Evolutionary conservation across 2,797 vertebrate species (phyloP), one percentile per base, ranked within the genome.

Genomic region (Buceros bicornis): DNA sequence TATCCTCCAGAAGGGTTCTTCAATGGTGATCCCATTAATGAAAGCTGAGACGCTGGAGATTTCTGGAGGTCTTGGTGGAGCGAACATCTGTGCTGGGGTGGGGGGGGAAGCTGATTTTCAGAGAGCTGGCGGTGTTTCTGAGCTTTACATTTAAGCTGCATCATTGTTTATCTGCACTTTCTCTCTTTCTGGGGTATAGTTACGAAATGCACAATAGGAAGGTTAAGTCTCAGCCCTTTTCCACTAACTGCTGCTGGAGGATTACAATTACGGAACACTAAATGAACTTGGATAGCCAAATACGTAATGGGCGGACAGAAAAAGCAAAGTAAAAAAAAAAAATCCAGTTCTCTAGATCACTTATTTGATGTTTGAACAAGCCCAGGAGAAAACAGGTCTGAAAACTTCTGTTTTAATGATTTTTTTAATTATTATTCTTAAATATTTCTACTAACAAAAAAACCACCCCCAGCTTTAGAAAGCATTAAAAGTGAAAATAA

Each of bases 21-120:
- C 87, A 87, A 65, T 40, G 69, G 74, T 91, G 90, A 91, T 84
- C 29, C 47, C 16, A 31, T 35, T 90, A 87, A 95, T 70, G 35
- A 81, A 70, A 87, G 13, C 26, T 31, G 53, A 82, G 60, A 81
- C 33, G 22, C 76, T 69, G 66, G 48, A 88, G 86, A 33, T 37
- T 83, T 76, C 53, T 87, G n/a, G 20, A 5, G 65, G 47, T 35
- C 37, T 78, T 50, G 28, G 22, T 66, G 61, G 47, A 83, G 18
- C 29, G 45, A 53, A 48, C 5, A 6, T 80, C 65, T 51, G 24
- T 79, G 13, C 29, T 72, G 48, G 10, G 8, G 29, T 18, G 2
- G 40, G 25, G 31, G 35, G 25, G 26, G 28, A 53, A 45, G 6
- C 3, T 61, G 62, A 2, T 64, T 77, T 87, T 47, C 16, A 37